A percentile compares a stretch with the other conserved stretches of the same genome.
These are phyloP conservation scores for Dynastes hyllus DNA, from an alignment of 2,888 invertebrate genomes.

Conservation along the genomic window DNA sequence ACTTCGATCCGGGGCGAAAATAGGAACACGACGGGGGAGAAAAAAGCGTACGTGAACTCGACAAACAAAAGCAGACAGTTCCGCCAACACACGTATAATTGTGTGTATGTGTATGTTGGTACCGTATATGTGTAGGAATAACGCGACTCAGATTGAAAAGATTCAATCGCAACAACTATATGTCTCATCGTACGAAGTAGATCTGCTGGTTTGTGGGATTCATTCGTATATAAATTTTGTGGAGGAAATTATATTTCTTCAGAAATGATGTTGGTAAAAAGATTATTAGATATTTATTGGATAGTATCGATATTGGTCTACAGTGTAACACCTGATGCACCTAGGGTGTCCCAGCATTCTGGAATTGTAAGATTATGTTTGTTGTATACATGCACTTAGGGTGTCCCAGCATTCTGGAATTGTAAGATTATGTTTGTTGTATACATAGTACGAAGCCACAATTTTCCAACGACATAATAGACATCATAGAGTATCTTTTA, in stretches of 20 bases:
- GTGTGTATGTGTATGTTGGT: not conserved
- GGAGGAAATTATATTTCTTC: not conserved
- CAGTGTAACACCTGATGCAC: too few species aligned
- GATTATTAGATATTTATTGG: too few species aligned
- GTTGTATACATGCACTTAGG: too few species aligned
- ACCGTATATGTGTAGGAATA: not conserved
- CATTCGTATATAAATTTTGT: not conserved
- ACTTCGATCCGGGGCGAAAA: slow-evolving; percentile 21
- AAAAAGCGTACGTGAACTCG: slow-evolving; percentile 4
- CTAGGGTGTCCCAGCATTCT: too few species aligned
- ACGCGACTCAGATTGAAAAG: not conserved
- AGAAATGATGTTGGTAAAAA: not conserved
- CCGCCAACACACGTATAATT: not conserved
- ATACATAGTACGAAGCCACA: too few species aligned
- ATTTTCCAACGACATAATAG: too few species aligned
- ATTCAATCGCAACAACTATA: slow-evolving; percentile 4
- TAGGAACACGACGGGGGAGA: slow-evolving; percentile 1
- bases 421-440: too few species aligned
- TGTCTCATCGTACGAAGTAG: not conserved
- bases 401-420: too few species aligned
- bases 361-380: too few species aligned
- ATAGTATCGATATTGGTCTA: too few species aligned
- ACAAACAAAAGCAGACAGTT: slow-evolving; percentile 23
- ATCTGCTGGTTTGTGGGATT: not conserved
- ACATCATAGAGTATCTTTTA: too few species aligned